phyloP scores from a whole-genome alignment of 1,140 invertebrate species.

The Drosophila mauritiana region DNA sequence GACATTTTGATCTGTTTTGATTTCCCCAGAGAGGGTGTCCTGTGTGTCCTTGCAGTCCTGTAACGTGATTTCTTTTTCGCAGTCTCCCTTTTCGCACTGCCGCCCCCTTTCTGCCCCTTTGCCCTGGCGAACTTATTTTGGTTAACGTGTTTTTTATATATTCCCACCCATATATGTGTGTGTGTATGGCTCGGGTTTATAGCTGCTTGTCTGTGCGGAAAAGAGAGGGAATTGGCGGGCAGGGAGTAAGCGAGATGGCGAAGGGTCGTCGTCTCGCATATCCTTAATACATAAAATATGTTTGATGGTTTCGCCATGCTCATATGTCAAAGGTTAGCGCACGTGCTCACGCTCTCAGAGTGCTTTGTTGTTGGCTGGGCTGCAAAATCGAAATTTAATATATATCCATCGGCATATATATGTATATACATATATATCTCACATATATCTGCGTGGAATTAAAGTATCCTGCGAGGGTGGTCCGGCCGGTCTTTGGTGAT shows the following conservation, averaged over 20 bases:
- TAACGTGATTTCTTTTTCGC: slow-evolving; percentile 71
- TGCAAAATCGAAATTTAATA: slow-evolving; percentile 81
- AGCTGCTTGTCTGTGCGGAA: slow-evolving; percentile 48
- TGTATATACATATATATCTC: slow-evolving; percentile 8
- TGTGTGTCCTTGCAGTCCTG: slow-evolving; percentile 51
- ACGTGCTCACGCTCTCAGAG: slow-evolving; percentile 71
- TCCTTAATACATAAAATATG: slow-evolving; percentile 83
- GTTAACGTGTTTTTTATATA: slow-evolving; percentile 62
- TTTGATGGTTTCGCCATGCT: slow-evolving; percentile 72
- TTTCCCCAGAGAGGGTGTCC: slow-evolving; percentile 68
- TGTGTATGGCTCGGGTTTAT: slow-evolving; percentile 50
- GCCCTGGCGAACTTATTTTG: slow-evolving; percentile 41
- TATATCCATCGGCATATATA: slow-evolving; percentile 34
- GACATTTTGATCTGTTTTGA: slow-evolving; percentile 84
- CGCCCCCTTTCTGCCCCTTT: not conserved
- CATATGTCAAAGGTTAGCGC: slow-evolving; percentile 82
- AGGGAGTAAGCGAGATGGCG: slow-evolving; percentile 14
- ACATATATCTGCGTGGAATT: slow-evolving; percentile 33
- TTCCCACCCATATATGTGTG: slow-evolving; percentile 41
- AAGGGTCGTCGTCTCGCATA: slow-evolving; percentile 58
- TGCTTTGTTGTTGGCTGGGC: slow-evolving; percentile 42
- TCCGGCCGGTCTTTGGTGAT: slow-evolving; percentile 6
- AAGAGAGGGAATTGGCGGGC: not conserved
- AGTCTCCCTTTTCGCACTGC: not conserved
- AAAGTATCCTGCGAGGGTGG: slow-evolving; percentile 39